Evolutionary conservation across 2,888 invertebrate genomes (phyloP).

Genomic region (Philereme transversata): DNA sequence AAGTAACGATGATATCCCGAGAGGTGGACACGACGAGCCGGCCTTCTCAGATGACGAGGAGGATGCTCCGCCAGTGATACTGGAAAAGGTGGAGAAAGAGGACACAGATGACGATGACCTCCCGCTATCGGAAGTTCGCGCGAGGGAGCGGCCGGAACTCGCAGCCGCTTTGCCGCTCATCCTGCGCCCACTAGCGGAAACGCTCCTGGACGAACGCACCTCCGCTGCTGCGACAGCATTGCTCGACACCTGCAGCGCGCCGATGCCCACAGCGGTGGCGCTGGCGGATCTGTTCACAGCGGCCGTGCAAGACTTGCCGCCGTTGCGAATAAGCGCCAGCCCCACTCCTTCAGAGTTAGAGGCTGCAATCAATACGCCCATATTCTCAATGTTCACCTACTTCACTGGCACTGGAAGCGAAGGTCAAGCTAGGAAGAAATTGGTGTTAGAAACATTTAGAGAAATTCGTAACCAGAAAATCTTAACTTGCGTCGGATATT

Average conservation of each 20-base stretch:
- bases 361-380: constrained; percentile 88
- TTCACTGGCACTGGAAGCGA: constrained; percentile 85
- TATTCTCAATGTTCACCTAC: constrained; percentile 95
- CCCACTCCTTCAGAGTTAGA: constrained; percentile 84
- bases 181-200: constrained; percentile 73
- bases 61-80: constrained; percentile 77
- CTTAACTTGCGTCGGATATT: constrained; percentile 91
- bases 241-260: constrained; percentile 64
- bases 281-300: constrained; percentile 76
- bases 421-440: constrained; percentile 91
- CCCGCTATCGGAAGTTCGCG: constrained; percentile 90
- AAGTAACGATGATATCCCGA: constrained; percentile 66
- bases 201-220: constrained; percentile 74
- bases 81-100: constrained; percentile 56
- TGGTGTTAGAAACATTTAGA: constrained; percentile 90
- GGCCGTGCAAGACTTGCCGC: constrained; percentile 78
- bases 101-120: constrained; percentile 90
- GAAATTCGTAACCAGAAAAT: constrained; percentile 88
- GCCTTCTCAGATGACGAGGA: constrained; percentile 95
- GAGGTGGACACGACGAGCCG: constrained; percentile 86
- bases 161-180: constrained; percentile 75
- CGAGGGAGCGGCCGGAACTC: constrained; percentile 85
- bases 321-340: constrained; percentile 75
- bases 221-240: constrained; percentile 67
- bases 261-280: constrained; percentile 70